Base-by-base conservation (phyloP, 2,888 invertebrate species). In the Hydropsyche betteni region DNA sequence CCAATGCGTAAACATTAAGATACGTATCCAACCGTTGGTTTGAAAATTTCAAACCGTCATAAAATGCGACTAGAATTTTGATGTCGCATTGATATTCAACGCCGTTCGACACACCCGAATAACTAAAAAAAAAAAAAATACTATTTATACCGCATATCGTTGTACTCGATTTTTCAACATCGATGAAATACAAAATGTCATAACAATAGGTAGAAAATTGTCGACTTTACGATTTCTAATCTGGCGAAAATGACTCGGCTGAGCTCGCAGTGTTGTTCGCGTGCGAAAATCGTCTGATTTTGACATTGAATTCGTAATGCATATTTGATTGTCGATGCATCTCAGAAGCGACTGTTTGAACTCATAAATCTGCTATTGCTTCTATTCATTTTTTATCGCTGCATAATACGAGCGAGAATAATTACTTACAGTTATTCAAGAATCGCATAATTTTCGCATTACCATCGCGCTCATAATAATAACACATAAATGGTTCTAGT, bases 371-470 rank as follows among this genome's bases (percentile, higher is more conserved):
- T 36, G 24, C 12, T 61, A 8, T 61, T 61, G 10, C 12, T 61
- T 33, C 24, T 61, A 3, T 64, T 12, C 16, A 55, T 36, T 64
- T 58, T 64, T 64, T 64, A 8, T 12, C 55, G 8, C 6, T 4
- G 44, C 14, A 53, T 16, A 61, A 61, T 10, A 16, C 61, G 16
- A 16, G 16, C 34, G 36, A 36, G 64, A 34, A 64, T 64, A 64
- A 64, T 64, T 64, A 64, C 34, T 64, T 64, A 64, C 64, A 64
- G 64, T 64, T 64, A 64, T 24, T 64, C 34, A 64, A 34, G 33
- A 64, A 34, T 64, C 64, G 64, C 64, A 64, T 64, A 64, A 64
- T 64, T 64, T 64, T 64, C 64, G 64, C 64, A 64, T 64, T 64
- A 64, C 12, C 33, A 33, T 64, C 61, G 61, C 61, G 61, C 33